Base-by-base conservation (phyloP, 2,113 vertebrate species). In the Anolis carolinensis region DNA sequence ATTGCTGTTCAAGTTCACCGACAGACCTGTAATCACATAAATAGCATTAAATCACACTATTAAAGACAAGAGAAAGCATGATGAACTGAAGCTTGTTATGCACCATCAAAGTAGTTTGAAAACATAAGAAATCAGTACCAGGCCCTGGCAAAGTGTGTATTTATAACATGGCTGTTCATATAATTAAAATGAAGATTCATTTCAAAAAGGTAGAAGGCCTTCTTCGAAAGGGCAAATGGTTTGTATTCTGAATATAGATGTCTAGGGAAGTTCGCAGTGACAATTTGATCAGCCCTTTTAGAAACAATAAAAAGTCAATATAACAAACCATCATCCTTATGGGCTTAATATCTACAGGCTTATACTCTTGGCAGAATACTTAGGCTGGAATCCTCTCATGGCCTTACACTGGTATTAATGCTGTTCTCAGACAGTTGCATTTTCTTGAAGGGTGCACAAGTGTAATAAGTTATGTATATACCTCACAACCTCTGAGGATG, bases 21-120 rank as follows among this genome's bases (percentile, higher is more conserved):
- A 76, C 39, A 81, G 32, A 75, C 48, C 72, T 77, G 63, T n/a
- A 87, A 77, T 83, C 36, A 88, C 52, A 52, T 83, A 52, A 83
- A 83, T 9, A 34, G 52, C 50, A 79, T 65, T 70, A 73, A 81
- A 52, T 81, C 79, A 72, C 30, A 30, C 65, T 25, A 68, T 65
- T 83, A 72, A 52, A 50, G 23, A 32, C n/a, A 27, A 23, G 67
- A 16, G 52, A 39, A 73, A 67, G 59, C 39, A 39, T 65, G 75
- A 39, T 63, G 70, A 18, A 73, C 36, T 73, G 44, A 52, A 67
- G 23, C 1, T 32, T 36, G 16, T 70, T 87, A 59, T 70, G 77
- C 86, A 7, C 62, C 73, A 59, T 36, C 39, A 52, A 79, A 70
- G 48, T 65, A 74, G 78, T 55, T 72, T 30, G 9, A 63, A 67